Conservation (phyloP, 2,113 vertebrate species). For the Dicerorhinus sumatrensis region DNA sequence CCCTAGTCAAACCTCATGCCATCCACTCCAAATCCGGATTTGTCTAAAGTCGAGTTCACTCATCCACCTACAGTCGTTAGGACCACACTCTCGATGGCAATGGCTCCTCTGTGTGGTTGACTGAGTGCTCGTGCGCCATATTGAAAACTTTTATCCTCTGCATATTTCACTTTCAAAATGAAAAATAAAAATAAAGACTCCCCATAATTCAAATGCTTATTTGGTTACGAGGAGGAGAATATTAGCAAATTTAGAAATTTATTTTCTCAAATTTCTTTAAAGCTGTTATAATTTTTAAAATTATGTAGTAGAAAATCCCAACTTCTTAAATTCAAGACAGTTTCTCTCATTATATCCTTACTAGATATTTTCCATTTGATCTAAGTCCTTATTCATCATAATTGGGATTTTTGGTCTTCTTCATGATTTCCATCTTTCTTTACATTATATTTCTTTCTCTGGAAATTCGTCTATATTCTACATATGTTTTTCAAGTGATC, state of each 20-base stretch:
- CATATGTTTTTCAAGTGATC: neutral
- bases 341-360: neutral
- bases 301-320: neutral
- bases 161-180: neutral
- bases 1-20: no score
- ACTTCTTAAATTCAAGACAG: neutral
- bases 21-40: no score
- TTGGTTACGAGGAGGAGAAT: neutral
- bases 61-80: neutral
- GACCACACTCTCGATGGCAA: rapidly evolving
- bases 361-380: neutral
- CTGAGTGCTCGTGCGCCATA: rapidly evolving
- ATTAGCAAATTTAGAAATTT: neutral
- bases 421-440: neutral
- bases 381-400: neutral
- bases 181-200: neutral
- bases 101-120: rapidly evolving
- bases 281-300: neutral
- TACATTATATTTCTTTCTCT: neutral
- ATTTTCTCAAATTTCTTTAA: neutral
- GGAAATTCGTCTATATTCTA: neutral
- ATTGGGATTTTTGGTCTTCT: neutral
- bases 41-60: neutral
- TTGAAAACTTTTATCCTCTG: neutral
- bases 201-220: neutral